These are phyloP conservation scores for Holocentrus rufus DNA, from an alignment of 2,797 vertebrate genomes.

Conservation along the genomic window DNA sequence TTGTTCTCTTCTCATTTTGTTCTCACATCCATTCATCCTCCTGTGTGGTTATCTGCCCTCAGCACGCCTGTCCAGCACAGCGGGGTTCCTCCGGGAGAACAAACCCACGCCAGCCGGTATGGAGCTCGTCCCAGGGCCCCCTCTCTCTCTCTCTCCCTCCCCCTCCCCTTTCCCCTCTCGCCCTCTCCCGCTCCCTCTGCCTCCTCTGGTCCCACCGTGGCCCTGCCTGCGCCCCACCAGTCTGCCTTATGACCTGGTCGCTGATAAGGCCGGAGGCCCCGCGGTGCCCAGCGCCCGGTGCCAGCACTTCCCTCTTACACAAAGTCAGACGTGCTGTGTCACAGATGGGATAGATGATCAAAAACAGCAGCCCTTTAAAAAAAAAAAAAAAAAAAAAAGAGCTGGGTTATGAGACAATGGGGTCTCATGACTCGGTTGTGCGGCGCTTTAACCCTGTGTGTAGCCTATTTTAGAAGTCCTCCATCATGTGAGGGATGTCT, in stretches of 20 bases:
- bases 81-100: constrained; percentile 79
- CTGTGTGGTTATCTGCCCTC: constrained; percentile 77
- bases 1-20: constrained; percentile 63
- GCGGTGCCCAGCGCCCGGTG: constrained; percentile 69
- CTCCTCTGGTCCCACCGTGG: constrained; percentile 57
- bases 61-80: constrained; percentile 79
- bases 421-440: constrained; percentile 23
- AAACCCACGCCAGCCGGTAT: constrained; percentile 70
- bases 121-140: constrained; percentile 63
- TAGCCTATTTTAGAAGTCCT: background rate
- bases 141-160: constrained; percentile 32
- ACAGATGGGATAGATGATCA: constrained; percentile 69
- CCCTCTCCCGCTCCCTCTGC: constrained; percentile 49
- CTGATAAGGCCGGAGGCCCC: constrained; percentile 79
- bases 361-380: constrained; percentile 68
- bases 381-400: constrained; percentile 31
- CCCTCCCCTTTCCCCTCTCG: constrained; percentile 22
- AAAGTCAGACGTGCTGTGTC: constrained; percentile 64
- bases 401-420: constrained; percentile 55
- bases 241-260: constrained; percentile 70
- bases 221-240: constrained; percentile 66
- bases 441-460: constrained; percentile 28
- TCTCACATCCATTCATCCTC: constrained; percentile 73
- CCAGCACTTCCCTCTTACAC: constrained; percentile 73
- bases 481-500: constrained; percentile 15